These are phyloP conservation scores for Lampris incognitus DNA, from an alignment of 2,113 vertebrate species.

Conservation along the genomic window DNA sequence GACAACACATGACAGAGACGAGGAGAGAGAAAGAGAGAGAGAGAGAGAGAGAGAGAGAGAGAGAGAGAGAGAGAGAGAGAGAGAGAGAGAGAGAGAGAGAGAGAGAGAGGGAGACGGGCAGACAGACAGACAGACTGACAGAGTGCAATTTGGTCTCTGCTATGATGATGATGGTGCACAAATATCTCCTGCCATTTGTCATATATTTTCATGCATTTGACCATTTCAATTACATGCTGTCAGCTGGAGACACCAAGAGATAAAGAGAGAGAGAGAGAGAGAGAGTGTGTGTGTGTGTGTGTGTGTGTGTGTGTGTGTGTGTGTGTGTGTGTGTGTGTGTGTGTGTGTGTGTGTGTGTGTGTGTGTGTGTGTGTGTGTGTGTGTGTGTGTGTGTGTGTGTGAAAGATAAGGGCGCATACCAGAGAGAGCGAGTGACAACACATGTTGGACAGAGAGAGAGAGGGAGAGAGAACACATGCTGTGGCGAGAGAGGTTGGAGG, in stretches of 20 bases:
- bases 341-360: background rate
- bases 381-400: background rate
- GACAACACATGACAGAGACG: background rate
- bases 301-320: too few relatives aligned
- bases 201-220: constrained; percentile 74
- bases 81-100: background rate
- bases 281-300: constrained; percentile 25
- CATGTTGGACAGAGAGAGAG: constrained; percentile 69
- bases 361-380: constrained; percentile 1
- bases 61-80: background rate
- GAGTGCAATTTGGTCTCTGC: background rate
- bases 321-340: too few relatives aligned
- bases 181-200: constrained; percentile 7
- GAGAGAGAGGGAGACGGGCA: background rate
- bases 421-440: constrained; percentile 30
- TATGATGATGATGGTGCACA: background rate
- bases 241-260: constrained; percentile 62
- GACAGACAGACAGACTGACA: background rate
- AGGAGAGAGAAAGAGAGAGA: background rate
- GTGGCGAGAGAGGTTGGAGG: constrained; percentile 27
- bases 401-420: constrained; percentile 12
- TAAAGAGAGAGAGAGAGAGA: constrained; percentile 12
- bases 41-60: background rate
- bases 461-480: constrained; percentile 73
- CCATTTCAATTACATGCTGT: constrained; percentile 80